phyloP scores from a whole-genome alignment of 2,797 vertebrate genomes.

The Agapornis canus region DNA sequence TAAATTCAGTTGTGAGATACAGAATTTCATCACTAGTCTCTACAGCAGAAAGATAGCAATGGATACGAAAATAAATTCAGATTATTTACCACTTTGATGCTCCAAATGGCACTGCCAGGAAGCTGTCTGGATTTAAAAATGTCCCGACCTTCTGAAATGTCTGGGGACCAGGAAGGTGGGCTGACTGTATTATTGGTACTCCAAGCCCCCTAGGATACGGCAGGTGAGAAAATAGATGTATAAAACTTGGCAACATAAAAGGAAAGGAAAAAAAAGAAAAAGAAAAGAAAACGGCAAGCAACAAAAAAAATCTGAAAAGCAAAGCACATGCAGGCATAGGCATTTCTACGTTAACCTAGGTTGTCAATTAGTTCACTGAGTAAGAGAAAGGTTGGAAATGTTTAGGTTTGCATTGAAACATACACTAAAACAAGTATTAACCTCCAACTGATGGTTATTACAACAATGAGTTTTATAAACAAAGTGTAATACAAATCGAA shows the following conservation, averaged over 20 bases:
- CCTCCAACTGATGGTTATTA: background rate
- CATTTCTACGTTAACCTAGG: conserved; percentile 49
- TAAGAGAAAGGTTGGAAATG: conserved; percentile 20
- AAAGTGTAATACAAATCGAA: background rate
- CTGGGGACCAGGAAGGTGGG: conserved; percentile 96
- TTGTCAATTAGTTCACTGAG: conserved; percentile 46
- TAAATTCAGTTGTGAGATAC: conserved; percentile 20
- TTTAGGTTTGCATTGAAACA: conserved; percentile 37
- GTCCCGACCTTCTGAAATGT: conserved; percentile 97
- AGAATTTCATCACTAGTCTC: conserved; percentile 48
- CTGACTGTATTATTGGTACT: conserved; percentile 96
- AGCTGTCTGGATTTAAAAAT: conserved; percentile 96
- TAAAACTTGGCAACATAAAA: conserved; percentile 82
- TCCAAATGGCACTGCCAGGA: conserved; percentile 94
- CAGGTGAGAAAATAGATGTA: conserved; percentile 89
- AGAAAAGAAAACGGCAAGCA: conserved; percentile 83
- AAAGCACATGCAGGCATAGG: conserved; percentile 84
- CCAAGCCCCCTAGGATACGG: conserved; percentile 98
- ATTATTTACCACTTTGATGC: conserved; percentile 99
- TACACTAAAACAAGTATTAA: background rate
- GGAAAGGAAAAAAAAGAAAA: background rate
- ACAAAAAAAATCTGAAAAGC: conserved; percentile 82
- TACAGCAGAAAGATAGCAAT: conserved; percentile 70
- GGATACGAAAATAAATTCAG: conserved; percentile 79
- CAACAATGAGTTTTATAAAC: background rate